These are phyloP conservation scores for Myotis pilosus DNA, from an alignment of 2,797 vertebrate species.

Conservation along the genomic window DNA sequence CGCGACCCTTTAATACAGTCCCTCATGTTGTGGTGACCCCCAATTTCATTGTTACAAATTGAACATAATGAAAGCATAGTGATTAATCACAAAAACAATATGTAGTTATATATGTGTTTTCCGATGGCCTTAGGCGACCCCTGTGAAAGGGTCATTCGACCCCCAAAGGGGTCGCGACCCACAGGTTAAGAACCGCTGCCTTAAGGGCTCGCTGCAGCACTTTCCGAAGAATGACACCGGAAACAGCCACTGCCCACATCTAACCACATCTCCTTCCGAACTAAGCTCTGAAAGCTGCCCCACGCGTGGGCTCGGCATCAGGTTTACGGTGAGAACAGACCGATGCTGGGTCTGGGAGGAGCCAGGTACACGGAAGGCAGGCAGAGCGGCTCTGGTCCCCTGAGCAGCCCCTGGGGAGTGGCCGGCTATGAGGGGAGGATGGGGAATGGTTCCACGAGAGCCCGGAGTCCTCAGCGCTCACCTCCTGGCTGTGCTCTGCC, in stretches of 20 bases:
- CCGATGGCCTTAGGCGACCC: too few relatives aligned
- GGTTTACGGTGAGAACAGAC: background rate
- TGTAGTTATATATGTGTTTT: too few relatives aligned
- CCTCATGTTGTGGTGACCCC: too few relatives aligned
- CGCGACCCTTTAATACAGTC: too few relatives aligned
- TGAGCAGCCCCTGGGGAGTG: background rate
- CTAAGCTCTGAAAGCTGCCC: background rate
- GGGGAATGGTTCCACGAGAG: slow-evolving; percentile 56
- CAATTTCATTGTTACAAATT: too few relatives aligned
- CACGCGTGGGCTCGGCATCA: background rate
- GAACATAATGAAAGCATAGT: too few relatives aligned
- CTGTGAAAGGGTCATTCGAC: too few relatives aligned
- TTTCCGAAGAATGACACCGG: background rate
- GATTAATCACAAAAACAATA: too few relatives aligned
- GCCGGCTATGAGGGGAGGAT: slow-evolving; percentile 66
- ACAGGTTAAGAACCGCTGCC: too few relatives aligned
- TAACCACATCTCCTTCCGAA: background rate
- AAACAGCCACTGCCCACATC: fast-evolving
- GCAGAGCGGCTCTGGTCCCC: too few relatives aligned
- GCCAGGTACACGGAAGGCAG: background rate
- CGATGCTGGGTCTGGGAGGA: background rate
- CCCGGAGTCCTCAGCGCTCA: slow-evolving; percentile 48
- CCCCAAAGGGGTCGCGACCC: too few relatives aligned
- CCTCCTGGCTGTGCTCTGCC: slow-evolving; percentile 41
- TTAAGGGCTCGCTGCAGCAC: background rate